phyloP scores from a whole-genome alignment of 2,113 vertebrate species.

The Mola mola region DNA sequence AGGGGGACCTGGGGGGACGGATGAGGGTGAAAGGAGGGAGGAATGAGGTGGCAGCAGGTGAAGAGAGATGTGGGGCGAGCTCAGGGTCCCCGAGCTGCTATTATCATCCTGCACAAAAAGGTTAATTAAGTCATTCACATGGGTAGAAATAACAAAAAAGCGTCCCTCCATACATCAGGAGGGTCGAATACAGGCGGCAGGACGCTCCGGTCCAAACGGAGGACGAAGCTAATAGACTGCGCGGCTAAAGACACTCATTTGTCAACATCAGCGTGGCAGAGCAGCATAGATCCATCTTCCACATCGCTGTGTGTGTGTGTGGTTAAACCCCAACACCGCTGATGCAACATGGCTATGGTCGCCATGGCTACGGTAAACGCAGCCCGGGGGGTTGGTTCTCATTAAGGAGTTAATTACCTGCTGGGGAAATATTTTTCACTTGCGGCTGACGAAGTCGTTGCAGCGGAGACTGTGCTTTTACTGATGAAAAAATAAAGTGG shows the following conservation, averaged over 20 bases:
- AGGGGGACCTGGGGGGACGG: background rate
- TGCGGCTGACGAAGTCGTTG: constrained; percentile 32
- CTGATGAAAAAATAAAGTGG: too few relatives aligned
- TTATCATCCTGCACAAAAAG: constrained; percentile 43
- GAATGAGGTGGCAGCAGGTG: background rate
- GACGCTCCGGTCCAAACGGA: background rate
- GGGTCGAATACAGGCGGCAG: constrained; percentile 37
- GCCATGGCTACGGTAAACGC: constrained; percentile 40
- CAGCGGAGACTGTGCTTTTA: constrained; percentile 1
- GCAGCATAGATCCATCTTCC: constrained; percentile 43
- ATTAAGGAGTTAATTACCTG: constrained; percentile 67
- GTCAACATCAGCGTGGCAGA: constrained; percentile 58
- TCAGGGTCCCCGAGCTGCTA: constrained; percentile 17
- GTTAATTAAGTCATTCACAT: constrained; percentile 63
- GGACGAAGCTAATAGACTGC: constrained; percentile 32
- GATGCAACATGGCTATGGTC: constrained; percentile 19
- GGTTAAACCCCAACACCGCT: background rate
- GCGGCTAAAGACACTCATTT: constrained; percentile 54
- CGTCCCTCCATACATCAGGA: constrained; percentile 25
- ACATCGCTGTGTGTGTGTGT: background rate
- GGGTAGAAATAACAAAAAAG: background rate
- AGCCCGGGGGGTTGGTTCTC: constrained; percentile 31
- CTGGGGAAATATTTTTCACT: constrained; percentile 50
- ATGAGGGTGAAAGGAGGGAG: background rate
- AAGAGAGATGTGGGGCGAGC: background rate